Base-by-base conservation (phyloP, 2,797 vertebrate species). In the Gymnocypris eckloni region DNA sequence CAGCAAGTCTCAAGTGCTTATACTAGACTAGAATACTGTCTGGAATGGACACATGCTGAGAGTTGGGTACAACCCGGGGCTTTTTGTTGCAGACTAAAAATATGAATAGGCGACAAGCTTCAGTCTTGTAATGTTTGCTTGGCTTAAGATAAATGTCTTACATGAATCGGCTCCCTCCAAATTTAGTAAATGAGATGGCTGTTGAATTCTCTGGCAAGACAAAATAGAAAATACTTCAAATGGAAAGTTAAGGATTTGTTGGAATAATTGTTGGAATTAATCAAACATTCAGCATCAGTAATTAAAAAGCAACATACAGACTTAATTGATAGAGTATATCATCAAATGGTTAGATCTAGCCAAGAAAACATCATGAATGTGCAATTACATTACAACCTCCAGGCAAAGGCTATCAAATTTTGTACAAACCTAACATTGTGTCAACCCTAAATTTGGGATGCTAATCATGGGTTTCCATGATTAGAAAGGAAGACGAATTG, bases 261-360 rank as follows among this genome's bases (percentile, higher is more conserved):
- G 25, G n/a, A 66, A 48, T 83, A n/a, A 64, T 75, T 66, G 20
- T 76, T 76, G 28, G 28, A 77, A 83, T 83, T 64, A 48, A 77
- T 84, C 33, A 67, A 67, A 84, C 28, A 77, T 77, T 54, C 59
- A 52, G 22, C 61, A 50, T 33, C 28, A 13, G 72, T 67, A 84
- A 76, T 82, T 73, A 22, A 72, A 82, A 66, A 77, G 72, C 28
- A 76, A 39, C 59, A 25, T 52, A 52, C 39, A 2, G 28, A 33
- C 22, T 67, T 6, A 28, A 12, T 28, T 77, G 45, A 84, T 54
- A 54, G 54, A 73, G 45, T 48, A 39, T 15, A 39, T 37, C 20
- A 76, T 66, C 28, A 76, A 25, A 76, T 66, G 28, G 41, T 2
- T 25, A 66, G 43, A 45, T 77, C 33, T 15, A 52, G 72, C 82